Percentiles rank a stretch among this genome's conserved stretches.
These are phyloP conservation scores for Xanthia togata DNA, from an alignment of 2,888 invertebrate genomes.

Conservation along the genomic window DNA sequence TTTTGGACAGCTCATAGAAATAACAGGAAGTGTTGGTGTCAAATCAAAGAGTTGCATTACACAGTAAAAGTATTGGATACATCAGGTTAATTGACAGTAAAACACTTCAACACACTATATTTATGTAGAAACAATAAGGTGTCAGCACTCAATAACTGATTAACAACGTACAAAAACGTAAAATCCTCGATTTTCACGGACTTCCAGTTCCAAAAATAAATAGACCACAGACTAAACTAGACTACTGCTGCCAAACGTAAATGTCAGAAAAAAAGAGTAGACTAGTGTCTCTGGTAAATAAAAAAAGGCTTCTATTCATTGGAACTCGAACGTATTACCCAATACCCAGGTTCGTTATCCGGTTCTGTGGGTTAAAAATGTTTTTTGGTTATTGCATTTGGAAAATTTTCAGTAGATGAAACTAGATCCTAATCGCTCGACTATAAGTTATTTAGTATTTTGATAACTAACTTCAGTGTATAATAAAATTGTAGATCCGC, in stretches of 20 bases:
- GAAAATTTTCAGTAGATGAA: too few relatives aligned
- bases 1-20: slow-evolving; percentile 62
- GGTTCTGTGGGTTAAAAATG: not conserved
- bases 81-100: not conserved
- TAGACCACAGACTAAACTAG: slow-evolving; percentile 66
- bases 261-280: slow-evolving; percentile 31
- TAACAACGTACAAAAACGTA: slow-evolving; percentile 70
- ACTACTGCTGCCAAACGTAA: slow-evolving; percentile 29
- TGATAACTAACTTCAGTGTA: too few relatives aligned
- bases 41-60: slow-evolving; percentile 47
- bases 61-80: slow-evolving; percentile 13
- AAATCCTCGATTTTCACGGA: slow-evolving; percentile 71
- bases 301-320: not conserved
- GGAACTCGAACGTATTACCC: not conserved
- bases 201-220: slow-evolving; percentile 79
- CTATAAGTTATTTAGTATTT: too few relatives aligned
- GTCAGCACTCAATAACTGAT: slow-evolving; percentile 26
- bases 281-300: too few relatives aligned
- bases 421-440: too few relatives aligned
- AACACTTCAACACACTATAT: slow-evolving; percentile 20
- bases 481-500: too few relatives aligned
- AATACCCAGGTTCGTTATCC: not conserved
- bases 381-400: not conserved
- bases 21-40: slow-evolving; percentile 71
- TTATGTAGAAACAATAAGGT: slow-evolving; percentile 14